phyloP scores from a whole-genome alignment of 1,140 invertebrate genomes.

The Drosophila nigrodunni region DNA sequence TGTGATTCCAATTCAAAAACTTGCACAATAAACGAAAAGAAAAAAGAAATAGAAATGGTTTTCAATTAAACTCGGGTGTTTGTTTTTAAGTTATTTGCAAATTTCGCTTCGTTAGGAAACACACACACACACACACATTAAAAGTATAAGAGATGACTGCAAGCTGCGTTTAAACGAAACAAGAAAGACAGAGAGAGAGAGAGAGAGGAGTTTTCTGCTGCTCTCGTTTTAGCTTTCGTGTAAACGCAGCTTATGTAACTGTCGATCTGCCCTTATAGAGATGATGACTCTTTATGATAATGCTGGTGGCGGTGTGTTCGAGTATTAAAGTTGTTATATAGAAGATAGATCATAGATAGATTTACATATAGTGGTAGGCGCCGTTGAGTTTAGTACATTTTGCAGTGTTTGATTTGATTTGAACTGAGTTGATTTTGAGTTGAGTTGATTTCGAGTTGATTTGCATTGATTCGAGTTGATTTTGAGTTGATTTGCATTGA shows the following conservation, averaged over 20 bases:
- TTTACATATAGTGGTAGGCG: conserved; percentile 61
- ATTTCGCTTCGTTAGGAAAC: conserved; percentile 24
- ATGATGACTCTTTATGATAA: conserved; percentile 36
- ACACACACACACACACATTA: conserved; percentile 31
- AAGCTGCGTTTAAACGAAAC: conserved; percentile 43
- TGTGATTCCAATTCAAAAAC: conserved; percentile 76
- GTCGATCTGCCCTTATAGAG: conserved; percentile 6
- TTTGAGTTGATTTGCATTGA: conserved; percentile 43
- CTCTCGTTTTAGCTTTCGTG: conserved; percentile 23
- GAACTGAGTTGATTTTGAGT: conserved; percentile 47
- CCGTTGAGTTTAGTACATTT: conserved; percentile 61
- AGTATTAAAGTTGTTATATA: conserved; percentile 51
- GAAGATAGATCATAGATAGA: conserved; percentile 36
- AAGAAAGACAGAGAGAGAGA: background rate
- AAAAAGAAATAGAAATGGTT: conserved; percentile 79
- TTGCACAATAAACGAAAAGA: conserved; percentile 78
- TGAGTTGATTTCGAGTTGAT: conserved; percentile 34
- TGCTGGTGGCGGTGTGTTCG: conserved; percentile 62
- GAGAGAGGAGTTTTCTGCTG: background rate
- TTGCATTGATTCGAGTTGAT: conserved; percentile 41
- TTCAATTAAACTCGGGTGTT: conserved; percentile 61
- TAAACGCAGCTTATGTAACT: conserved; percentile 27
- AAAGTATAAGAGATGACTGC: conserved; percentile 21
- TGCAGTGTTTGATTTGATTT: conserved; percentile 49
- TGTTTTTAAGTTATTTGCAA: conserved; percentile 19